Conservation (phyloP, 1,140 invertebrate genomes). For the Diuraphis noxia region DNA sequence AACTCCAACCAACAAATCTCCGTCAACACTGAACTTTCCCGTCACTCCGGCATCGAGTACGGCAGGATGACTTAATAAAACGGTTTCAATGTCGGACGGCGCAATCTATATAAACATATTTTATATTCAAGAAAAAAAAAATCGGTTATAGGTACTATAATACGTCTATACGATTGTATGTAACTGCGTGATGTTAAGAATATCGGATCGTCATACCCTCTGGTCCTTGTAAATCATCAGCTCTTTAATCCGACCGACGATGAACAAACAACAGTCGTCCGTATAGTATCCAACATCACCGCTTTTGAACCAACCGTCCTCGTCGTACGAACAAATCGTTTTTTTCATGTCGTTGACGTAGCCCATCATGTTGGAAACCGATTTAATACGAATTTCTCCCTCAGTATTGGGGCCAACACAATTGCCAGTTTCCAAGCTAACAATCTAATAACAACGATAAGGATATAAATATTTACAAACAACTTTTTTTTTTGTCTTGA, state of each 20-base stretch:
- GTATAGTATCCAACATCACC: background rate
- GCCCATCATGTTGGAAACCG: background rate
- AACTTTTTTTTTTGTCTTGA: background rate
- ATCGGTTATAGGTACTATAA: too few relatives aligned
- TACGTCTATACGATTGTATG: too few relatives aligned
- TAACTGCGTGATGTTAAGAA: too few relatives aligned
- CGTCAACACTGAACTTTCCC: background rate
- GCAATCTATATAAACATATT: background rate
- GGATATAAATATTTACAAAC: background rate
- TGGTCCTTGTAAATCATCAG: background rate
- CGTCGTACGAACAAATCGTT: constrained; percentile 9
- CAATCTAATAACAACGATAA: background rate
- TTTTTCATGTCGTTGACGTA: background rate
- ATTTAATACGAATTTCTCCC: constrained; percentile 10
- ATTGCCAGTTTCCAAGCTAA: background rate
- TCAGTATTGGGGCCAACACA: background rate
- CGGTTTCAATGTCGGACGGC: background rate
- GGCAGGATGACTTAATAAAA: background rate
- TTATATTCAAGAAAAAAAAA: background rate
- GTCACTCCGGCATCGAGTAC: constrained; percentile 13
- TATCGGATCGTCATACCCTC: background rate
- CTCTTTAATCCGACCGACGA: background rate
- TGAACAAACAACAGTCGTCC: background rate
- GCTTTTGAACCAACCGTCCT: constrained; percentile 18
- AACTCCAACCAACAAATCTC: background rate